Evolutionary conservation across 2,888 invertebrate species (phyloP), one percentile per base, ranked within the genome.

Genomic region (Netelia melanura): DNA sequence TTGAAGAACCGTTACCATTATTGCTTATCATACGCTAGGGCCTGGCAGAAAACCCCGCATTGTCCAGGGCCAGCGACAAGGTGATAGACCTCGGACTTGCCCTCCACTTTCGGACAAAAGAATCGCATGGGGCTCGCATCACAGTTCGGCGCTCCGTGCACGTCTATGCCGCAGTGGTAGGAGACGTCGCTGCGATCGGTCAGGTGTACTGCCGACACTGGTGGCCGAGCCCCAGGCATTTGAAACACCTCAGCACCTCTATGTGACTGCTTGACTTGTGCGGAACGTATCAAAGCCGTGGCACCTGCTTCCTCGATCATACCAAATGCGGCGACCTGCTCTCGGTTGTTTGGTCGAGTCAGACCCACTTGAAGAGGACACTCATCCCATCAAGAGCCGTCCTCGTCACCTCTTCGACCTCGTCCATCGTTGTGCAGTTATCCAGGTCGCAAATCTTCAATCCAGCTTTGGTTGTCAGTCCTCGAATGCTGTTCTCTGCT

Each of bases 1-100:
- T 56, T 84, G 86, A 2, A 84, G 52, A 21, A 84, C 10, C 0
- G 21, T 56, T 10, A 44, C 71, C 76, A 76, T 83, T 62, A 58
- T 17, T 17, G 48, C 21, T 65, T 25, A 68, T 38, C 62, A 52
- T 17, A 14, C 54, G 30, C 64, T 44, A 80, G 81, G 44, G 71
- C 76, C n/a, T 52, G 64, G 17, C 77, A 70, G 72, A 83, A 83
- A 5, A 30, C 30, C 30, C 30, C 65, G 62, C 78, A 83, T 0
- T 1, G 9, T 8, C 70, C 70, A 0, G 70, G 56, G 17, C 82
- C 82, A 2, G 77, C 17, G 1, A 64, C 14, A 17, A 64, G 77
- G 11, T 14, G 30, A 5, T 1, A 3, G 5, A 30, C 30, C 5
- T 77, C 77, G 6, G 21, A 56, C 3, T 21, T 17, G 0, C 3